These are phyloP conservation scores for Macropus fuliginosus DNA, from an alignment of 2,797 vertebrate species.

Conservation along the genomic window DNA sequence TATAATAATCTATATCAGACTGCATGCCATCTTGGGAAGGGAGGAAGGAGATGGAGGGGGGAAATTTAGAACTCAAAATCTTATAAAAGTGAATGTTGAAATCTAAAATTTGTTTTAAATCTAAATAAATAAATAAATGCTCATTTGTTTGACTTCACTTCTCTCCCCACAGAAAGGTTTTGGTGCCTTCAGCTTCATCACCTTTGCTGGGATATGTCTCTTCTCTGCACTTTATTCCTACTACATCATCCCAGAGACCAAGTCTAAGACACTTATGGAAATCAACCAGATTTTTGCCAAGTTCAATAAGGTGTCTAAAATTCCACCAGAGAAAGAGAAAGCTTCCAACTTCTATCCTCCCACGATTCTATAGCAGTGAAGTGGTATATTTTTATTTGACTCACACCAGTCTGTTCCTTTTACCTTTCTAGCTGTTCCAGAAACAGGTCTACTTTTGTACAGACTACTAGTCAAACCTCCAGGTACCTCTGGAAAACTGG, in stretches of 20 bases:
- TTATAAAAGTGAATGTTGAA: too few species aligned
- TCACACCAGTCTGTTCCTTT: accelerated
- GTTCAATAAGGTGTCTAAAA: neutral
- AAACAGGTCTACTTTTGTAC: accelerated
- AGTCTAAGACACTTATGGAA: constrained; percentile 94
- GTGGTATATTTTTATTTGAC: neutral
- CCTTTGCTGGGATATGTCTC: constrained; percentile 89
- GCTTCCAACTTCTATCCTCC: neutral
- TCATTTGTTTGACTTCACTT: neutral
- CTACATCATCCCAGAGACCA: constrained; percentile 92
- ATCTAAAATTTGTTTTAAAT: too few species aligned
- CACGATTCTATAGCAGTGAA: neutral
- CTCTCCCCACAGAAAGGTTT: constrained; percentile 84
- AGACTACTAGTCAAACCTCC: neutral
- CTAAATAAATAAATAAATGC: too few species aligned
- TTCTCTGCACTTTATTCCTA: constrained; percentile 88
- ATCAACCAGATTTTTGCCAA: constrained; percentile 90
- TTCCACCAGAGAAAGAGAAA: neutral
- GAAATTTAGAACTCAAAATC: too few species aligned
- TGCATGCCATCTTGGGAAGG: too few species aligned
- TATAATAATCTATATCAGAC: too few species aligned
- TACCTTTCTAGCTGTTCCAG: neutral
- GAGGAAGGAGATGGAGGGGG: too few species aligned
- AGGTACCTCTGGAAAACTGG: neutral
- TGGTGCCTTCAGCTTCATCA: constrained; percentile 92